Conservation (phyloP, 1,140 invertebrate species). For the Vanessa tameamea region DNA sequence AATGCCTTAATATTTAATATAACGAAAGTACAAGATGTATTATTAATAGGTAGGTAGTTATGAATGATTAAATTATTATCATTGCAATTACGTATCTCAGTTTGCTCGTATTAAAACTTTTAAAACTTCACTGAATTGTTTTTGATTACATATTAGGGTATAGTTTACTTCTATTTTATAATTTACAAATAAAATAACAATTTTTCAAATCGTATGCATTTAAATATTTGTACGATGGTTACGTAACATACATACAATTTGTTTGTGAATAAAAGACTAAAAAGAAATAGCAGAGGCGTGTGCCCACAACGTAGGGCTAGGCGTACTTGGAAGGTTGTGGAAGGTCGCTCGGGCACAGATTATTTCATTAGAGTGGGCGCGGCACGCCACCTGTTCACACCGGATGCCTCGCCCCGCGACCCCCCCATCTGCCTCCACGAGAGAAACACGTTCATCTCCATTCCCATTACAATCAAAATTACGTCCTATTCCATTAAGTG, state of each 20-base stretch:
- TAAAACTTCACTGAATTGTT: no score
- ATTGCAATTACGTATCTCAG: no score
- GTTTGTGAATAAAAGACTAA: conserved; percentile 28
- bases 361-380: conserved; percentile 68
- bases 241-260: conserved; percentile 16
- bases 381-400: conserved; percentile 69
- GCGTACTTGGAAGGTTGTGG: conserved; percentile 67
- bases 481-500: conserved; percentile 27
- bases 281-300: conserved; percentile 44
- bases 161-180: no score
- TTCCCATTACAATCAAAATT: conserved; percentile 30
- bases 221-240: conserved; percentile 11
- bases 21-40: no score
- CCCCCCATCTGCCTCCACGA: conserved; percentile 38
- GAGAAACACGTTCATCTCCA: conserved; percentile 45
- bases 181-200: no score
- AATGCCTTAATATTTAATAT: no score
- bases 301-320: conserved; percentile 52
- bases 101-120: no score
- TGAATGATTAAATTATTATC: no score
- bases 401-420: conserved; percentile 64
- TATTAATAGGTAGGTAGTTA: no score
- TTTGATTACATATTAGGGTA: no score
- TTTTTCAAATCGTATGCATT: neutral
- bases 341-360: conserved; percentile 68